Evolutionary conservation across 2,797 vertebrate genomes (phyloP).

Genomic region (Cuculus canorus): DNA sequence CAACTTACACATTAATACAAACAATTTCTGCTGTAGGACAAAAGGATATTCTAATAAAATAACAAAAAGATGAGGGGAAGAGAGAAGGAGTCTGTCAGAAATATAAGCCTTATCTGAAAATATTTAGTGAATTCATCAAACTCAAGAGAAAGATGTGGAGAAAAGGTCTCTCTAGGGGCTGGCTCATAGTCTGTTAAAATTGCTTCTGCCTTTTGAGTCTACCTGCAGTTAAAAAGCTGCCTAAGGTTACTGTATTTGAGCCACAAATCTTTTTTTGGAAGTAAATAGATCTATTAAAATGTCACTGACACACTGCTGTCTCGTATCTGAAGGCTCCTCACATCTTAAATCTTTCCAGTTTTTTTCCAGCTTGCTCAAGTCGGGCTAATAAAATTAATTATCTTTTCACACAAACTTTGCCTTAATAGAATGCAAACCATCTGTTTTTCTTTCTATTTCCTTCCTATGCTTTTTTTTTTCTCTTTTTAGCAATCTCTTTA

Average conservation of each 20-base stretch:
- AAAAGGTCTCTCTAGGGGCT: background rate
- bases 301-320: background rate
- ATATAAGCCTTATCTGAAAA: background rate
- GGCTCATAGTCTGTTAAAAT: background rate
- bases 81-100: background rate
- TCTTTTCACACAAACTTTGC: background rate
- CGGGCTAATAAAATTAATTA: background rate
- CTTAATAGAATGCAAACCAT: background rate
- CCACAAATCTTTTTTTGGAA: conserved; percentile 40
- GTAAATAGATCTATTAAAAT: conserved; percentile 38
- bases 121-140: background rate
- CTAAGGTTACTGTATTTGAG: background rate
- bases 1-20: background rate
- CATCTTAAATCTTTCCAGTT: background rate
- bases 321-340: background rate
- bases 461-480: background rate
- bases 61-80: background rate
- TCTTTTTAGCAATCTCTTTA: background rate
- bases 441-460: background rate
- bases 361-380: background rate
- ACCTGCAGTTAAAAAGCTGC: conserved; percentile 10
- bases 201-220: background rate
- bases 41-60: background rate
- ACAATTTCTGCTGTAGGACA: background rate
- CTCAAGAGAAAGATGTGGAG: background rate